phyloP scores from a whole-genome alignment of 35 echinoderm and acorn worm species.

The Acanthaster planci region DNA sequence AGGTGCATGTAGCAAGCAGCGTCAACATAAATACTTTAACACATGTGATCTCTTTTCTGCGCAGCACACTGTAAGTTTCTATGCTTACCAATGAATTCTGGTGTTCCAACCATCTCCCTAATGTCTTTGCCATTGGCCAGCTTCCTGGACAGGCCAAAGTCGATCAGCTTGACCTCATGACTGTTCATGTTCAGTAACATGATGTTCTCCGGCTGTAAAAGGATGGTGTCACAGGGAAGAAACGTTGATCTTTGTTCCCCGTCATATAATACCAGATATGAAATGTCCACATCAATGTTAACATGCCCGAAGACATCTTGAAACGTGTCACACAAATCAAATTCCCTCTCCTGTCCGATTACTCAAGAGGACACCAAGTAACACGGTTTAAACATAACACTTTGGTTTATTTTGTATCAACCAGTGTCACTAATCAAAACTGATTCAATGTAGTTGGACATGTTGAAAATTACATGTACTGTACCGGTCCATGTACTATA shows the following conservation, averaged over 20 bases:
- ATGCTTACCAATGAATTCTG: conserved; percentile 93
- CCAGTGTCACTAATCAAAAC: no score
- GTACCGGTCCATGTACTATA: no score
- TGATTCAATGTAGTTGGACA: no score
- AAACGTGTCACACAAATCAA: no score
- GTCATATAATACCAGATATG: no score
- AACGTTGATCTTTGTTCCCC: not conserved
- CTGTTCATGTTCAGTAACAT: conserved; percentile 79
- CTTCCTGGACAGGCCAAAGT: conserved; percentile 90
- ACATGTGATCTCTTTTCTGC: not conserved
- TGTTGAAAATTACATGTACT: no score
- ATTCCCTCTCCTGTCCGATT: no score
- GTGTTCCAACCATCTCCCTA: conserved; percentile 89
- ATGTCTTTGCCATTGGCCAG: conserved; percentile 60
- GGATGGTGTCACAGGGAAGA: not conserved
- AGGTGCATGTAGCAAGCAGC: not conserved
- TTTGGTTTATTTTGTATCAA: no score
- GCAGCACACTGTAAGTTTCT: not conserved
- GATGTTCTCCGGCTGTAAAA: conserved; percentile 90
- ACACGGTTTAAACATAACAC: no score
- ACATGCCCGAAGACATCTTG: no score
- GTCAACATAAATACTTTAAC: not conserved
- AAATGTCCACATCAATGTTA: no score
- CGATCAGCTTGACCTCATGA: conserved; percentile 92
- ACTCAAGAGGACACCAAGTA: no score